These are phyloP conservation scores for Paramisgurnus dabryanus DNA, from an alignment of 2,113 vertebrate species.

Conservation along the genomic window DNA sequence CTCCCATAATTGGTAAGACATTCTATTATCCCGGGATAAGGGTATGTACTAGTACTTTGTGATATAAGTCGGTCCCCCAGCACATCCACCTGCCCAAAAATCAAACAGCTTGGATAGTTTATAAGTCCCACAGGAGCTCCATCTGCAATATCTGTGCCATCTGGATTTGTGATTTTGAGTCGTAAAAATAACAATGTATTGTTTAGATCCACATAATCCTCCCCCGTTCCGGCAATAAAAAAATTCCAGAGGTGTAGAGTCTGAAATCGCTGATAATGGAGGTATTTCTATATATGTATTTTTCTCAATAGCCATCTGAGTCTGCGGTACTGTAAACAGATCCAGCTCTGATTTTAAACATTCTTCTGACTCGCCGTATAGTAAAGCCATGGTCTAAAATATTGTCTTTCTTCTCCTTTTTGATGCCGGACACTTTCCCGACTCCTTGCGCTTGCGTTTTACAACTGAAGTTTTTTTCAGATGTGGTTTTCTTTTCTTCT, in stretches of 20 bases:
- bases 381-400: neutral
- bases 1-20: too few species aligned
- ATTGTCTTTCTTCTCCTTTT: neutral
- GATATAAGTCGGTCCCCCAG: too few species aligned
- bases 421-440: neutral
- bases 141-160: neutral
- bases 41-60: too few species aligned
- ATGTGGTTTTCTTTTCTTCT: neutral
- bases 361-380: neutral
- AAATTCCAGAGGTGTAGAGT: neutral
- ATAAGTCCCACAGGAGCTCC: neutral
- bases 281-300: neutral
- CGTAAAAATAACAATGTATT: slow-evolving; percentile 8
- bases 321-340: neutral
- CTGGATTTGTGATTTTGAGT: slow-evolving; percentile 28
- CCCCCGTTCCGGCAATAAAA: neutral
- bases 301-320: slow-evolving; percentile 10
- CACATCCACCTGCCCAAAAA: too few species aligned
- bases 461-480: neutral
- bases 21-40: too few species aligned
- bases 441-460: neutral
- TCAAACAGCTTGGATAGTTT: neutral
- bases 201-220: slow-evolving; percentile 18
- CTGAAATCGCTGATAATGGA: neutral
- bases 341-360: neutral